Base-by-base conservation (phyloP, 1,140 invertebrate species). In the Neodiprion virginianus region DNA sequence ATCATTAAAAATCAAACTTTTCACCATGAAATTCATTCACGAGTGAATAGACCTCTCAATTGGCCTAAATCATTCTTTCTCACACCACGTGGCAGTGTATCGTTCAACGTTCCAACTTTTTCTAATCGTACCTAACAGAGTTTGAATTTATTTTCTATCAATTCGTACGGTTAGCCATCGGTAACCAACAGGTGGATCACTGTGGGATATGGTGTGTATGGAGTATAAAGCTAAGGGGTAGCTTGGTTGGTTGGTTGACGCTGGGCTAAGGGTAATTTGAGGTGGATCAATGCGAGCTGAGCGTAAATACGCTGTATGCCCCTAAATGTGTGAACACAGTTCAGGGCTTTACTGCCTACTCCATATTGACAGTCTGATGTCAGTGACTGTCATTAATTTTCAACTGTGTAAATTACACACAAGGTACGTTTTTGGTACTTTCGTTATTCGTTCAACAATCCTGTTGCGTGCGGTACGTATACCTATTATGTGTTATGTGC, bases 121-220 rank as follows among this genome's bases (percentile, higher is more conserved):
- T 21, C 17, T 21, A 21, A 21, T 21, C 17, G 17, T 21, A 21
- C 17, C 17, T 40, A 40, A 40, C 28, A 3, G 28, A 40, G 5
- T 40, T 40, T 0, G 11, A 17, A 12, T 61, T 61, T 8, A 7
- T 14, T 61, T 61, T 8, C n/a, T 17, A 7, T 61, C 53, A 61
- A 61, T 61, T 14, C 53, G n/a, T 61, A 61, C 53, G 53, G 53
- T 61, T 17, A 5, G 53, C 53, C 8, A 61, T 61, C 11, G 21
- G 48, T 71, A 71, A 40, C 48, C 70, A 71, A 71, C 70, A 71
- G 70, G 70, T 71, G 70, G 70, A 71, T 71, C 14, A 49, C 21
- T 49, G 28, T 50, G 53, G 53, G n/a, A 0, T 61, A 61, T 61
- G n/a, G n/a, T 14, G 4, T 61, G 14, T 14, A 61, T 12, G 53